Evolutionary conservation across 37 sponge, comb jelly and placozoan species (phyloP).

Genomic region (Lycopodina hypogea): DNA sequence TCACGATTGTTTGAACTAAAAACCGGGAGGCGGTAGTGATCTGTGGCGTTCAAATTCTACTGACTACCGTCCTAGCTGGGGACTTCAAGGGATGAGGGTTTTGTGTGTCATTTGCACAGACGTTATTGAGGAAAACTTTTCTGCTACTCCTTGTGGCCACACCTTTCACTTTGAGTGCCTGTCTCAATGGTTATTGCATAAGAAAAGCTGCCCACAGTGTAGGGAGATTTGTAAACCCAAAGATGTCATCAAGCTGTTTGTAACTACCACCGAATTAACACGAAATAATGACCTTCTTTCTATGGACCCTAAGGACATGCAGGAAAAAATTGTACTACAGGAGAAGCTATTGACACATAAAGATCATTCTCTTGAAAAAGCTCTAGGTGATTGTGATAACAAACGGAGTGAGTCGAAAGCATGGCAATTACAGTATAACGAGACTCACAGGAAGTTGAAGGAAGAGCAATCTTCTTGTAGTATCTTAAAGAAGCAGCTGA

Average conservation of each 20-base stretch:
- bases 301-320: slow-evolving; percentile 31
- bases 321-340: slow-evolving; percentile 15
- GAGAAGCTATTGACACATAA: slow-evolving; percentile 18
- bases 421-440: slow-evolving; percentile 35
- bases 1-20: slow-evolving; percentile 2
- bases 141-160: slow-evolving; percentile 59
- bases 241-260: slow-evolving; percentile 38
- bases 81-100: slow-evolving; percentile 18
- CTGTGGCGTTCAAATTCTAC: too few species aligned
- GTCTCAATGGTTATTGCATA: slow-evolving; percentile 42
- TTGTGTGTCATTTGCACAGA: slow-evolving; percentile 51
- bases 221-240: slow-evolving; percentile 34
- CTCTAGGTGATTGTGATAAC: slow-evolving; percentile 1
- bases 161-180: slow-evolving; percentile 50
- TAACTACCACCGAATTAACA: slow-evolving; percentile 12
- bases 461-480: slow-evolving; percentile 33
- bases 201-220: slow-evolving; percentile 56
- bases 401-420: slow-evolving; percentile 30
- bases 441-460: slow-evolving; percentile 21
- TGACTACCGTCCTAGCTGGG: too few species aligned
- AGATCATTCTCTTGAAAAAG: slow-evolving; percentile 32
- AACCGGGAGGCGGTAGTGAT: background rate
- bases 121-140: slow-evolving; percentile 27
- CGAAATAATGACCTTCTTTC: background rate
- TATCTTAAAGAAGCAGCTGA: slow-evolving; percentile 24